Conservation (phyloP, 92 coral and sea anemone genomes). For the Palythoa heliodiscus region DNA sequence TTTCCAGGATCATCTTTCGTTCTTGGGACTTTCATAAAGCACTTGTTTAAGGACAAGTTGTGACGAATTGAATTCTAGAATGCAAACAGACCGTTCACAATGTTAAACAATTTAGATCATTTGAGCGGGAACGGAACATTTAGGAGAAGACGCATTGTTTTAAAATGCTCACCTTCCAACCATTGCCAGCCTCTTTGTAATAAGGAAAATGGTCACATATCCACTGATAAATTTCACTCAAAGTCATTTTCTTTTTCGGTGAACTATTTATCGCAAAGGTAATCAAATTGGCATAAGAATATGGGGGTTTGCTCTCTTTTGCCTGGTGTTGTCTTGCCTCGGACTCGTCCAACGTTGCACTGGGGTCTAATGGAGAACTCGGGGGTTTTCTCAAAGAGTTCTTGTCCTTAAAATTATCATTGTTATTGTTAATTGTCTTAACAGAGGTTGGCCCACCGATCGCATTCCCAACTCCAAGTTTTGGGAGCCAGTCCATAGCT, state of each 20-base stretch:
- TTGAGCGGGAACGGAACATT: constrained; percentile 38
- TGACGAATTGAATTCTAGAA: constrained; percentile 95
- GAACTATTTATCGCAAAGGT: constrained; percentile 99
- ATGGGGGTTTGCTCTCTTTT: constrained; percentile 98
- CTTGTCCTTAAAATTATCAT: constrained; percentile 75
- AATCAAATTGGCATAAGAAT: constrained; percentile 97
- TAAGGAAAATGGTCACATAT: constrained; percentile 98
- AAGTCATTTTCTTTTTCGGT: constrained; percentile 95
- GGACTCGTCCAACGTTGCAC: constrained; percentile 94
- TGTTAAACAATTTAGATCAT: neutral
- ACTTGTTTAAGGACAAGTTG: constrained; percentile 89
- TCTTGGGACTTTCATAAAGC: constrained; percentile 98
- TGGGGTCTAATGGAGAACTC: constrained; percentile 97
- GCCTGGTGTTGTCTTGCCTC: constrained; percentile 99
- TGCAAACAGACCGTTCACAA: constrained; percentile 43
- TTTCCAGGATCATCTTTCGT: constrained; percentile 98
- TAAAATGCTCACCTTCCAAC: constrained; percentile 91
- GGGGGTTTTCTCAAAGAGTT: constrained; percentile 88
- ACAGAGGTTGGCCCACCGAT: constrained; percentile 72
- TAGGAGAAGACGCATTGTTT: neutral
- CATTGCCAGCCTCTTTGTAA: constrained; percentile 98
- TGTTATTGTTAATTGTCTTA: constrained; percentile 71
- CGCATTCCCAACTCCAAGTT: constrained; percentile 95
- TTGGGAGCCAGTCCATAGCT: constrained; percentile 99
- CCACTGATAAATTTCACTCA: constrained; percentile 99